Base-by-base conservation (phyloP, 1,140 invertebrate genomes). In the Lamellibrachia luymesi region DNA sequence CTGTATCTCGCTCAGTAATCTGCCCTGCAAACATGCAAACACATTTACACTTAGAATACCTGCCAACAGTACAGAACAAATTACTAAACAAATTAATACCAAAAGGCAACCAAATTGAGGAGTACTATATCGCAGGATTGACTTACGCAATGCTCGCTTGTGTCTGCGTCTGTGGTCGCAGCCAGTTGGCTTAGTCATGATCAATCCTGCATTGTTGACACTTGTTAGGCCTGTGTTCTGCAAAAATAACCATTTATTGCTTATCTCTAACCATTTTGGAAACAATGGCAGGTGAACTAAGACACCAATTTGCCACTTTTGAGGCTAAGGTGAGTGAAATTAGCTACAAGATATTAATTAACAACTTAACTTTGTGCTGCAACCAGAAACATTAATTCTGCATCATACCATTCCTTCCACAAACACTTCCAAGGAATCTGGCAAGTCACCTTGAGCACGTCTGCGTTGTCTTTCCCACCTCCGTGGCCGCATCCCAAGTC, bases 401-500 rank as follows among this genome's bases (percentile, higher is more conserved):
- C 38, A 38, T 38, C 38, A 38, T 38, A 38, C 38, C 38, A 38
- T 38, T 38, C 38, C 38, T 38, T 38, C 38, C 38, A 38, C 38
- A 38, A 38, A 38, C 38, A 38, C 38, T 8, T 80, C 64, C 8
- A 80, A 80, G 64, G 64, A 80, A 22, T 80, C 13, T 80, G 6
- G 25, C 17, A 4, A 22, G 7, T 80, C 17, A 80, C 64, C 94
- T 94, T 92, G 93, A 95, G 95, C 4, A 95, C 94, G 50, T 94
- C 93, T 56, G 93, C 94, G 49, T 94, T 93, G 90, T 95, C 94
- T n/a, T 80, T 91, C 1, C 95, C 95, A 4, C 95, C 94, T 2
- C 95, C 95, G n/a, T 91, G 92, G 4, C 94, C 94, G 93, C 95
- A 96, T n/a, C 95, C 95, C 89, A 94, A 92, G 91, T 95, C 95